Percentiles rank a stretch among this genome's conserved stretches.
Conservation (phyloP, 2,797 vertebrate species). For the Lutra lutra region DNA sequence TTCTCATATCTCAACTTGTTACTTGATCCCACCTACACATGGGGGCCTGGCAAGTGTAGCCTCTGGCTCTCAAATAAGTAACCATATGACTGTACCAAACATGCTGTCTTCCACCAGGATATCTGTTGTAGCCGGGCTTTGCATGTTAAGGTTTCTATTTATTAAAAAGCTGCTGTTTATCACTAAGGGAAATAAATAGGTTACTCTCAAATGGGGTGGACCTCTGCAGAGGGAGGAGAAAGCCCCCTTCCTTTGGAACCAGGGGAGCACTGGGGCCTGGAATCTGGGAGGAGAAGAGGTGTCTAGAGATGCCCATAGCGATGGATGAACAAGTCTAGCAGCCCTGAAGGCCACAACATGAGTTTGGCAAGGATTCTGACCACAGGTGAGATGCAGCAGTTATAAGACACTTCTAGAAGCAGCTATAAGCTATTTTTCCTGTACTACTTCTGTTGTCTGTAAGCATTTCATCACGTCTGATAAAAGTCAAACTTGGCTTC, state of each 20-base stretch:
- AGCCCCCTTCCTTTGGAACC: not conserved
- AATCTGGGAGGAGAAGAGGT: not conserved
- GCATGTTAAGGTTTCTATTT: not conserved
- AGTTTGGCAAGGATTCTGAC: not conserved
- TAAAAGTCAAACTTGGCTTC: not conserved
- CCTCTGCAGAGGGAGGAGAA: not conserved
- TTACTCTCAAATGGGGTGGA: not conserved
- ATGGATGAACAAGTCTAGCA: not conserved
- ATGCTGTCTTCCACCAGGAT: not conserved
- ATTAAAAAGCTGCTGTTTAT: not conserved
- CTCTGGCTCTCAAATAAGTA: not conserved
- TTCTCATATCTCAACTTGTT: not conserved
- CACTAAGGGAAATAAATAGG: not conserved
- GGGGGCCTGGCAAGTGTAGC: rapidly evolving
- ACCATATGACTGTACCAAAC: rapidly evolving
- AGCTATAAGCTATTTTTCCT: not conserved
- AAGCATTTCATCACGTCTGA: not conserved
- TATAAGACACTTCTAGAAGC: not conserved
- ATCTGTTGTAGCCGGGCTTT: not conserved
- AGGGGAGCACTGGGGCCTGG: not conserved
- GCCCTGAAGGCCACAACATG: not conserved
- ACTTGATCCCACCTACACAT: not conserved
- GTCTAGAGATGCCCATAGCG: not conserved
- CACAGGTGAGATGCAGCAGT: not conserved
- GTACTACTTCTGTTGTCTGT: not conserved